phyloP scores from a whole-genome alignment of 2,113 vertebrate genomes.

The Podarcis muralis region DNA sequence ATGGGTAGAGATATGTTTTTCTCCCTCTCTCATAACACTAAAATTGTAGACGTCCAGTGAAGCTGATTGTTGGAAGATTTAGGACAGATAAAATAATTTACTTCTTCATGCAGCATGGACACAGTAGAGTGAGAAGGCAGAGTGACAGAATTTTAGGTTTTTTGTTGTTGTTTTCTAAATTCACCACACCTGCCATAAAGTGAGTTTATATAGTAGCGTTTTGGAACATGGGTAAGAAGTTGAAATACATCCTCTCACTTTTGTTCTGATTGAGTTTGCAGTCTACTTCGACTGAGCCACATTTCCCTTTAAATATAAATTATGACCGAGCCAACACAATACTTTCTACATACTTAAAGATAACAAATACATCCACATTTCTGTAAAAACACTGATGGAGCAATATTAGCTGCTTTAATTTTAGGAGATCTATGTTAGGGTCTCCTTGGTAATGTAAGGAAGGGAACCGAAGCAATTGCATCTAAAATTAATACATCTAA shows the following conservation, averaged over 20 bases:
- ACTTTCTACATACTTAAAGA: conserved; percentile 1
- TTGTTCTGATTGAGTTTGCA: not conserved
- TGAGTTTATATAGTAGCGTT: not conserved
- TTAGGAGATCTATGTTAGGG: not conserved
- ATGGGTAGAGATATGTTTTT: no score
- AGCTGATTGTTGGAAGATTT: no score
- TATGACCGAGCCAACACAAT: not conserved
- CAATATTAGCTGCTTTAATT: conserved; percentile 19
- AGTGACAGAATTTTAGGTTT: not conserved
- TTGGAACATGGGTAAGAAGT: not conserved
- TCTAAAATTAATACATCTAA: conserved; percentile 36
- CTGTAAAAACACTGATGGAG: not conserved
- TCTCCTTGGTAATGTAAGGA: conserved; percentile 2
- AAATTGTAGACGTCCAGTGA: no score
- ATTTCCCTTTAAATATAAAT: not conserved
- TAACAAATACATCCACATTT: not conserved
- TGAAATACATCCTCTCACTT: not conserved
- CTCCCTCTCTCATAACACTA: no score
- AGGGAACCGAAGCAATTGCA: conserved; percentile 30
- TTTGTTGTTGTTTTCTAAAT: not conserved
- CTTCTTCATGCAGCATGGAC: not conserved
- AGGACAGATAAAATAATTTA: no score
- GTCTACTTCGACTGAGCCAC: not conserved
- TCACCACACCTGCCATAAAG: not conserved
- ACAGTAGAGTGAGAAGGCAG: not conserved